Conservation (phyloP, 1,140 invertebrate genomes). For the Yoshiicerus persimilis region DNA sequence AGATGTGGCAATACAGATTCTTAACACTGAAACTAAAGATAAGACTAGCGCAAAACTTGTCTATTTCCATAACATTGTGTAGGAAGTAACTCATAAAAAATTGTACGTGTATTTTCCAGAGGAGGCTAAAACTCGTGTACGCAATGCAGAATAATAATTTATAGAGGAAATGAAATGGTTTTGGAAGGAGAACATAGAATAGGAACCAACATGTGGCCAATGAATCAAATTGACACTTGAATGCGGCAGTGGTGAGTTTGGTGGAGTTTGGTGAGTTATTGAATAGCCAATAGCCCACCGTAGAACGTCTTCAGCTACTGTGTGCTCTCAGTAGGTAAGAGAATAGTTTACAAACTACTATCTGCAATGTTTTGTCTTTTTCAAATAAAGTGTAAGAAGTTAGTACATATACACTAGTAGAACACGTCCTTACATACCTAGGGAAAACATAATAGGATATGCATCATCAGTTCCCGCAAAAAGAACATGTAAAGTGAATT, state of each 20-base stretch:
- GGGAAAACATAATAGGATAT: neutral
- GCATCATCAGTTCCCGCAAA: neutral
- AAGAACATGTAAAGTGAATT: neutral
- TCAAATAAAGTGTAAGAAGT: neutral
- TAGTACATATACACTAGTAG: too few species aligned
- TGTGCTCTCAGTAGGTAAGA: too few species aligned
- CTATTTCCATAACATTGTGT: neutral
- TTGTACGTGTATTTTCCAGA: neutral
- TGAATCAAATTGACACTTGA: slow-evolving; percentile 12
- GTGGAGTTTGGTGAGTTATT: neutral
- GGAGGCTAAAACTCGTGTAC: neutral
- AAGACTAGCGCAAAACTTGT: too few species aligned
- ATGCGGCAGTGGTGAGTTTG: neutral
- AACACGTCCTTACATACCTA: too few species aligned
- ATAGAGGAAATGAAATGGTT: neutral
- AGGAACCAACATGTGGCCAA: slow-evolving; percentile 10
- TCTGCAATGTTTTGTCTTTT: neutral
- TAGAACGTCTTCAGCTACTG: too few species aligned
- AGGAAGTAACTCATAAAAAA: neutral
- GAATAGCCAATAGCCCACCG: neutral
- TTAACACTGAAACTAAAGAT: neutral
- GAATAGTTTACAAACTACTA: too few species aligned
- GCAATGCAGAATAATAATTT: neutral
- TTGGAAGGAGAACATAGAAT: neutral
- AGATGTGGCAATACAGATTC: too few species aligned